Evolutionary conservation across 30 jellyfish, hydroid and myxozoan genomes (phyloP).

Genomic region (Mastigias papua): DNA sequence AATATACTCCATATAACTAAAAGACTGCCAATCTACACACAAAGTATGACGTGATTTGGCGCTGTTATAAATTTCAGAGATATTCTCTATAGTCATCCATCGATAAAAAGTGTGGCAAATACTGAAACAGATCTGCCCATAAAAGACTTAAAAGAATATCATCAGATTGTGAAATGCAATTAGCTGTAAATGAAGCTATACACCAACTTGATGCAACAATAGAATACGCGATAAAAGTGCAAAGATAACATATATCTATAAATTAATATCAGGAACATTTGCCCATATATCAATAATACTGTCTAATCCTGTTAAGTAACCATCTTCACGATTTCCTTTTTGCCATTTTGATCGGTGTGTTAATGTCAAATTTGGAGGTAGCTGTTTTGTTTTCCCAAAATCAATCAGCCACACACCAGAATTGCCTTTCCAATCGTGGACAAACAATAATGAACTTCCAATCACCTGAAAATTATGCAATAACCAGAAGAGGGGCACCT

Average conservation of each 20-base stretch:
- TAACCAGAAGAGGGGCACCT: too few relatives aligned
- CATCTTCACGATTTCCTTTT: constrained; percentile 97
- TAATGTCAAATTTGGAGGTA: constrained; percentile 66
- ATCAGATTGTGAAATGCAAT: too few relatives aligned
- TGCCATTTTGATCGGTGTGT: constrained; percentile 83
- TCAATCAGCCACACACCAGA: constrained; percentile 96
- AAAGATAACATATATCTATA: background rate
- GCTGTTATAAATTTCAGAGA: too few relatives aligned
- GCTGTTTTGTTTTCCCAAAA: constrained; percentile 91
- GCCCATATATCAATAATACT: constrained; percentile 87
- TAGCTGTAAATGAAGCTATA: too few relatives aligned
- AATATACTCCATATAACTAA: too few relatives aligned
- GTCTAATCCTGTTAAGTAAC: constrained; percentile 91
- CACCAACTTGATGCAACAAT: background rate
- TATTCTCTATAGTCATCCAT: too few relatives aligned
- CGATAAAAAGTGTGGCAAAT: too few relatives aligned
- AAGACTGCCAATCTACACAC: too few relatives aligned
- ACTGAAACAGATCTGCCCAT: too few relatives aligned
- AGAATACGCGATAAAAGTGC: background rate
- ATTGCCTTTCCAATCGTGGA: constrained; percentile 83
- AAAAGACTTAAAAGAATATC: too few relatives aligned
- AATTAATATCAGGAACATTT: background rate
- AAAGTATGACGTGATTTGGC: too few relatives aligned
- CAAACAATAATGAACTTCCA: constrained; percentile 95
- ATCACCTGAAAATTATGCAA: constrained; percentile 81